Base-by-base conservation (phyloP, 2,888 invertebrate species). In the Morpho helenor region DNA sequence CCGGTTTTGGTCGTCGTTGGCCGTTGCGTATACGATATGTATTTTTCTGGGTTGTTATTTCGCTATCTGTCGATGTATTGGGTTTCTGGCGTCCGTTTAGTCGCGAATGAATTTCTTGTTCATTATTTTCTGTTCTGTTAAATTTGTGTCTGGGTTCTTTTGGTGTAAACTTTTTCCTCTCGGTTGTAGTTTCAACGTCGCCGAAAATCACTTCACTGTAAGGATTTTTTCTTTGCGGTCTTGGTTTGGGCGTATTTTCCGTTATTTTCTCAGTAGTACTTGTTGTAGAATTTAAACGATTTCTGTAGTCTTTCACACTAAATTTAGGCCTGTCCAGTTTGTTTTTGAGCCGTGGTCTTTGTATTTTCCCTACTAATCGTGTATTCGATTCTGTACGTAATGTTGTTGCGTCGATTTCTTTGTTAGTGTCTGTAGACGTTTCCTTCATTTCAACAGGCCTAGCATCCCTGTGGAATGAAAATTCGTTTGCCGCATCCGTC, bases 231-330 rank as follows among this genome's bases (percentile, higher is more conserved):
- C 93, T 80, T 55, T 84, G 87, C 1, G 92, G 91, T 69, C 92
- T 77, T 7, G 85, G 45, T 73, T 90, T 91, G 1, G 87, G 77
- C 10, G 80, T 67, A 31, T 80, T 74, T 64, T 81, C 84, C 8
- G 63, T 61, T 0, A 84, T 68, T 62, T 78, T 83, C 63, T 91
- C 90, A 16, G 88, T 86, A 23, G 87, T 84, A 52, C 83, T 84
- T 7, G 92, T 91, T 0, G 93, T 91, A 0, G 92, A 91, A 68
- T 92, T 93, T 52, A 94, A 76, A 61, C 94, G 87, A 67, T 92
- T 94, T 72, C 93, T 93, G 75, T 95, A 95, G 65, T 95, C 95
- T 78, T 95, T 95, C 4, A 95, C 93, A 72, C 95, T 96, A 76
- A 95, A 95, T 65, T 94, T 87, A 1, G 95, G 95, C 54, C 95